A percentile compares a stretch with the other conserved stretches of the same genome.
phyloP scores from a whole-genome alignment of 2,888 invertebrate species.

The Pinctada fucata region DNA sequence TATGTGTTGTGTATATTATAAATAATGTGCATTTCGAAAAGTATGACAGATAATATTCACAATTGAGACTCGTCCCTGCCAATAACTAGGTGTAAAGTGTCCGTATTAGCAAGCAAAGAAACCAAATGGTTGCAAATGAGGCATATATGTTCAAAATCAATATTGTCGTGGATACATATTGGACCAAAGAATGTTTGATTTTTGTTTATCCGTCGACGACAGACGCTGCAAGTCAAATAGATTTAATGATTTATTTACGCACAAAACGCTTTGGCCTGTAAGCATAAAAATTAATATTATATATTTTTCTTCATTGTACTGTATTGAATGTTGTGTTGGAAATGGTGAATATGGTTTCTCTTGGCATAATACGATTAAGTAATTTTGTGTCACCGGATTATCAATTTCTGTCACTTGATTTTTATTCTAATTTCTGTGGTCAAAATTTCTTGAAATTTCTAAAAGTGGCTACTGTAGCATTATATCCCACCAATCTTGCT shows the following conservation, averaged over 20 bases:
- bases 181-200: neutral
- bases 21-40: constrained; percentile 3
- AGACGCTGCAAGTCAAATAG: constrained; percentile 2
- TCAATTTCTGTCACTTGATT: constrained; percentile 12
- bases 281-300: neutral
- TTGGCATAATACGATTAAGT: constrained; percentile 4
- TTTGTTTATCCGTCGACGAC: neutral
- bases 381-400: constrained; percentile 1
- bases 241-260: constrained; percentile 2
- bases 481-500: too few relatives aligned
- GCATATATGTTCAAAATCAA: neutral
- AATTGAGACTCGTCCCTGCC: neutral
- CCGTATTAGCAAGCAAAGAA: neutral
- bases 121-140: neutral
- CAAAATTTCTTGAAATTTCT: too few relatives aligned
- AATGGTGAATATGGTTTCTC: constrained; percentile 18
- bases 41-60: neutral
- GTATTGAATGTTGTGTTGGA: neutral
- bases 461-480: too few relatives aligned
- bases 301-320: neutral
- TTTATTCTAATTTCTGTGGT: constrained; percentile 10
- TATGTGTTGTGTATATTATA: constrained; percentile 3
- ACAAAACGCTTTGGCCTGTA: neutral
- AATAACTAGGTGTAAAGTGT: neutral
- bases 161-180: neutral